phyloP scores from a whole-genome alignment of 2,113 vertebrate genomes.

The Ardeotis arabs region DNA sequence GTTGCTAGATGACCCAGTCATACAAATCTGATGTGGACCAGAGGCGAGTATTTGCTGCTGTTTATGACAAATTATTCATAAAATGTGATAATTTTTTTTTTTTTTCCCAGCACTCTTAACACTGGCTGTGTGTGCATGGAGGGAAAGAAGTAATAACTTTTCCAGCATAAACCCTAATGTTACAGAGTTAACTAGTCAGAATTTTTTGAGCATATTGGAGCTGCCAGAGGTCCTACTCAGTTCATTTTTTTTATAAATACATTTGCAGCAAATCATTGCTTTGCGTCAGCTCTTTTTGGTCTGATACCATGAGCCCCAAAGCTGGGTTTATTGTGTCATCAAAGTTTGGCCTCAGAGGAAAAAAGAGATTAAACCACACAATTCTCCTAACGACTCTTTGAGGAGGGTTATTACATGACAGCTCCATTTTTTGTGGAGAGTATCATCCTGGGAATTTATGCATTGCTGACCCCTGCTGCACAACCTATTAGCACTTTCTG shows the following conservation, averaged over 20 bases:
- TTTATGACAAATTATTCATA: neutral
- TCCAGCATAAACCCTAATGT: neutral
- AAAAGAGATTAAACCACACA: neutral
- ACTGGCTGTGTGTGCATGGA: neutral
- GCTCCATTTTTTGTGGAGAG: neutral
- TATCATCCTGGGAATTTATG: neutral
- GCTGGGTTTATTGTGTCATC: neutral
- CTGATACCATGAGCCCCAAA: neutral
- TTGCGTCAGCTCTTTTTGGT: neutral
- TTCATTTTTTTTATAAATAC: neutral
- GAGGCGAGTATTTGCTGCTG: neutral
- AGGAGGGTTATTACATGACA: neutral
- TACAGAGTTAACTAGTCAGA: neutral
- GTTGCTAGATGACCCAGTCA: neutral
- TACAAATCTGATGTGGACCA: neutral
- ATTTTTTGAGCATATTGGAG: neutral
- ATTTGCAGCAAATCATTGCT: neutral
- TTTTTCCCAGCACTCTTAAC: neutral
- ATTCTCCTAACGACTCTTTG: neutral
- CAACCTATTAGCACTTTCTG: slow-evolving; percentile 7
- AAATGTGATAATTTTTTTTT: neutral
- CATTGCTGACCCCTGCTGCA: neutral
- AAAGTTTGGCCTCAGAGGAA: neutral
- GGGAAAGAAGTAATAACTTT: neutral
- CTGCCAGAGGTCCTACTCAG: neutral